Evolutionary conservation across 2,797 vertebrate genomes (phyloP).

Genomic region (Coendou prehensilis): DNA sequence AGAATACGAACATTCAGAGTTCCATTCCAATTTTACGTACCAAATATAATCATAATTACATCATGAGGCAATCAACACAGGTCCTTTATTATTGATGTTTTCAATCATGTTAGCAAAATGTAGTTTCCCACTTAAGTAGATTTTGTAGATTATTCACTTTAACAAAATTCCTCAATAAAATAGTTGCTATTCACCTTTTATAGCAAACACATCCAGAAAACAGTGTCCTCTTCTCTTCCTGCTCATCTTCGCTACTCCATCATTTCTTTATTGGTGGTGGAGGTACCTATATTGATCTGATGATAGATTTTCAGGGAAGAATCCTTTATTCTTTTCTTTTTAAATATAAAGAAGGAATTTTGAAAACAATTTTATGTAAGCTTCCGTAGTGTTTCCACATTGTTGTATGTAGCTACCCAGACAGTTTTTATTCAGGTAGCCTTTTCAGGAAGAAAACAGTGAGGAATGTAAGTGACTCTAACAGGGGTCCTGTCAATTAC

Average conservation of each 20-base stretch:
- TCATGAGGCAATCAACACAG: neutral
- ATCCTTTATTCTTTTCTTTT: neutral
- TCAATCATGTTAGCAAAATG: neutral
- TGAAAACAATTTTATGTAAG: constrained; percentile 40
- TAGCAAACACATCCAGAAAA: neutral
- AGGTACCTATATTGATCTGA: neutral
- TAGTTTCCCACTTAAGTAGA: neutral
- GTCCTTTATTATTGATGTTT: neutral
- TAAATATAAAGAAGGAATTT: neutral
- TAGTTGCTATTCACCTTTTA: neutral
- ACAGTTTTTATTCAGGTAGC: neutral
- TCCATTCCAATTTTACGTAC: neutral
- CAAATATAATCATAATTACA: neutral
- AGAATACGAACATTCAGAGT: neutral
- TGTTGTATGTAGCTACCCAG: neutral
- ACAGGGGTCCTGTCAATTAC: neutral
- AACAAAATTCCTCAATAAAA: neutral
- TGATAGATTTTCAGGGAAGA: neutral
- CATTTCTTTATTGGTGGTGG: neutral
- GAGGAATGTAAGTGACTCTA: neutral
- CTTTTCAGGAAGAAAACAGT: neutral
- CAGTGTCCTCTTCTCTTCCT: neutral
- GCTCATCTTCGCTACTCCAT: rapidly evolving
- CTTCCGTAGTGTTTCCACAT: neutral
- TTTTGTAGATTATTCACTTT: neutral